Evolutionary conservation across 2,113 vertebrate genomes (phyloP).

Genomic region (Heloderma charlesbogerti): DNA sequence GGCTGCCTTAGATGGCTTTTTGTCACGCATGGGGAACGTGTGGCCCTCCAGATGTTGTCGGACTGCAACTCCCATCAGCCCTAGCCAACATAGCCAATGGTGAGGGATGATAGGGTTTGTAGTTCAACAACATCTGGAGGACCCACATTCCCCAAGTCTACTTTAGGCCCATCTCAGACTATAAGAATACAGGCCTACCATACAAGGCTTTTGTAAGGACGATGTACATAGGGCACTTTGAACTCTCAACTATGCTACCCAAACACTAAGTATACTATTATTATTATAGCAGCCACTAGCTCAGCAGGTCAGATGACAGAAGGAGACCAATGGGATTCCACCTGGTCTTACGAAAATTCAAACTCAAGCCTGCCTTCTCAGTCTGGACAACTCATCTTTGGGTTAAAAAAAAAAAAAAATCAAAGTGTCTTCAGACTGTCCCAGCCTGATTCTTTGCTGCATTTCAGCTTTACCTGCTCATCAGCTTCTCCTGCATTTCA

Average conservation of each 20-base stretch:
- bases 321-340: background rate
- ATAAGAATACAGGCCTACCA: background rate
- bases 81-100: too few relatives aligned
- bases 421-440: background rate
- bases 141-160: too few relatives aligned
- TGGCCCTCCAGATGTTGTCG: too few relatives aligned
- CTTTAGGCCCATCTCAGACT: background rate
- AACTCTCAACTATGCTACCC: background rate
- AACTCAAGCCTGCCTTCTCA: background rate
- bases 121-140: too few relatives aligned
- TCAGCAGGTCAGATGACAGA: background rate
- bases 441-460: too few relatives aligned
- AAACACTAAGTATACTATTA: background rate
- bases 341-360: background rate
- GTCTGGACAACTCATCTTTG: background rate
- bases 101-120: too few relatives aligned
- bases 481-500: background rate
- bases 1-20: too few relatives aligned
- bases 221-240: background rate
- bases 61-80: too few relatives aligned
- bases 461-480: too few relatives aligned
- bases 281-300: background rate
- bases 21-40: too few relatives aligned
- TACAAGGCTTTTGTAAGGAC: background rate
- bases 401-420: background rate